These are phyloP conservation scores for Papilio elwesi DNA, from an alignment of 2,888 invertebrate genomes.

Conservation along the genomic window DNA sequence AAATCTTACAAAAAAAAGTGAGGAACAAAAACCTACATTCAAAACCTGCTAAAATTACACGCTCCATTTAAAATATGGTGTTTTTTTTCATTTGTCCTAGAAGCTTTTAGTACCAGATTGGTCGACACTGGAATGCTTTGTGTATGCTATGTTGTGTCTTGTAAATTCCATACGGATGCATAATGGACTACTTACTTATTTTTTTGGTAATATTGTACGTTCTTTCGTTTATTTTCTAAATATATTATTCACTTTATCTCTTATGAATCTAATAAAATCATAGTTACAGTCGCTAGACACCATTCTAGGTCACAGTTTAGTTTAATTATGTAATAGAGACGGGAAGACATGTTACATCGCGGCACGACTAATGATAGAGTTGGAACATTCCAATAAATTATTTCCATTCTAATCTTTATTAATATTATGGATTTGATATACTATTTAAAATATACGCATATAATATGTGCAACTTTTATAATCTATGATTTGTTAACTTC, in stretches of 20 bases:
- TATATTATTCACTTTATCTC: background rate
- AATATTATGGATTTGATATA: background rate
- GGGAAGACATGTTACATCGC: background rate
- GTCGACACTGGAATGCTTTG: background rate
- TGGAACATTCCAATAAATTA: background rate
- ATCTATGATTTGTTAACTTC: no score
- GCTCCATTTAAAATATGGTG: no score
- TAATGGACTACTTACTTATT: background rate
- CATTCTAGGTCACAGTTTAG: slow-evolving; percentile 5
- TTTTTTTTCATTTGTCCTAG: no score
- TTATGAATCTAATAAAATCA: slow-evolving; percentile 3
- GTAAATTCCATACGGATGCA: background rate
- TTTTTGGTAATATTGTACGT: background rate
- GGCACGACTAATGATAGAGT: background rate
- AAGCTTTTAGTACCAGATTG: no score
- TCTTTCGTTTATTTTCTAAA: background rate
- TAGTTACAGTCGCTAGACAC: background rate
- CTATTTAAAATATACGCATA: no score
- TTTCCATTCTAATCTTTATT: background rate
- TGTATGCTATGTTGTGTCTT: background rate
- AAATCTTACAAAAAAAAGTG: no score
- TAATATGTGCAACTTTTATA: no score
- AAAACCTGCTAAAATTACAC: no score
- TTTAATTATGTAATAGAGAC: slow-evolving; percentile 8
- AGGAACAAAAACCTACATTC: no score